Evolutionary conservation across 2,888 invertebrate genomes (phyloP), one percentile per base, ranked within the genome.

Genomic region (Andrena haemorrhoa): DNA sequence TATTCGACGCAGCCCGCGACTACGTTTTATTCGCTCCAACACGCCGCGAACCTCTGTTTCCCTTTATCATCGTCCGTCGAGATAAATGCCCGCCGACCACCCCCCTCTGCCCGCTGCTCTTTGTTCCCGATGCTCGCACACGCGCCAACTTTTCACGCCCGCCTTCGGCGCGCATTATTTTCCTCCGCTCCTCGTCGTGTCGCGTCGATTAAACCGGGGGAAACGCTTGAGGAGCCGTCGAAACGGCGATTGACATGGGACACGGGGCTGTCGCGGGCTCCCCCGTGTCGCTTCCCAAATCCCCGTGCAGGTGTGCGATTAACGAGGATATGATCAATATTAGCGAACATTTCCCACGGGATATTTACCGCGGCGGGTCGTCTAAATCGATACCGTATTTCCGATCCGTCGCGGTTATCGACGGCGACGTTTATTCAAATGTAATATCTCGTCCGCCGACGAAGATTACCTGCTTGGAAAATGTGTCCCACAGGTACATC

Each of bases 351-450:
- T 92, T 93, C 93, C 93, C 93, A 87, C 85, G 93, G 93, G 93
- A 92, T 90, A 86, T 90, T 91, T 89, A 88, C 88, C 83, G 82
- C 26, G 63, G 49, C 56, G 79, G 82, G 72, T 60, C 80, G 80
- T 84, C 86, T 85, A 84, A 87, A 85, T 86, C 92, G 92, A 91
- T 92, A 90, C 89, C 90, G 90, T 90, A 89, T 90, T 90, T 87
- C 86, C 88, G 84, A 87, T 83, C 87, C 61, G 86, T 84, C 82
- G 75, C 84, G 79, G 76, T 92, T 93, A 93, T 93, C 93, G 92
- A 88, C 90, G 89, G 86, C 91, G 93, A 93, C 93, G 91, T 93
- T 94, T 94, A 94, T 94, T 94, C 93, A 94, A 94, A 94, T 94
- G 93, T 93, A 93, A 94, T 94, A 93, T 93, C 93, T 93, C 89